Evolutionary conservation across 2,113 vertebrate genomes (phyloP), one percentile per base, ranked within the genome.

Genomic region (Rattus norvegicus): DNA sequence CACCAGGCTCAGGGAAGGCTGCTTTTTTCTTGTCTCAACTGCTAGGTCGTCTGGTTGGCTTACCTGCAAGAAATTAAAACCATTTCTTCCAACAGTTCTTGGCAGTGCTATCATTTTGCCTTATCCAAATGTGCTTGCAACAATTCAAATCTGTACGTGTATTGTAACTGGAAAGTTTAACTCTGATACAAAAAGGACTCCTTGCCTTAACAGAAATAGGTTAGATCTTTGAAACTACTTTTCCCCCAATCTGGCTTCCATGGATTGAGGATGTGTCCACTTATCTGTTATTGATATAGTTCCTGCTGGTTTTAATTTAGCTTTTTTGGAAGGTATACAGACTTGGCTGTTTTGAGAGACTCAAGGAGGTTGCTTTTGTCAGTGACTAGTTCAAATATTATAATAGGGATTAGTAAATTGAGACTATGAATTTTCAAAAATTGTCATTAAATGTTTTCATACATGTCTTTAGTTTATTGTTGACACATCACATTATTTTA

Each of bases 21-120:
- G 85, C 88, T 81, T 88, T 90, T 73, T 43, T 90, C 70, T 92
- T 86, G 22, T 76, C 36, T 92, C 85, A 19, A 77, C 95, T 94
- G 95, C 33, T 88, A 56, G 49, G 76, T 54, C 39, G 6, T 56
- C 52, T 70, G n/a, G 83, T 70, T 52, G 56, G 49, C 90, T 92
- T 93, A 69, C 24, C 14, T 80, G 75, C 75, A 36, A 80, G 49
- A 92, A 92, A 87, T 91, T 90, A 95, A 69, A 22, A 33, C 54
- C 1, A 0, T n/a, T 87, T 87, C 11, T 97, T 96, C 36, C n/a
- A 54, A 24, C 39, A 87, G 81, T 2, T 76, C 49, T 94, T 47
- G 39, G 14, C 26, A 92, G 43, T 65, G 36, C 11, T n/a, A 47
- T 83, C 54, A 65, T 84, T 93, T 36, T 91, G 39, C 59, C 54